phyloP scores from a whole-genome alignment of 1,140 invertebrate genomes.

The Leptestheria dahalacensis region DNA sequence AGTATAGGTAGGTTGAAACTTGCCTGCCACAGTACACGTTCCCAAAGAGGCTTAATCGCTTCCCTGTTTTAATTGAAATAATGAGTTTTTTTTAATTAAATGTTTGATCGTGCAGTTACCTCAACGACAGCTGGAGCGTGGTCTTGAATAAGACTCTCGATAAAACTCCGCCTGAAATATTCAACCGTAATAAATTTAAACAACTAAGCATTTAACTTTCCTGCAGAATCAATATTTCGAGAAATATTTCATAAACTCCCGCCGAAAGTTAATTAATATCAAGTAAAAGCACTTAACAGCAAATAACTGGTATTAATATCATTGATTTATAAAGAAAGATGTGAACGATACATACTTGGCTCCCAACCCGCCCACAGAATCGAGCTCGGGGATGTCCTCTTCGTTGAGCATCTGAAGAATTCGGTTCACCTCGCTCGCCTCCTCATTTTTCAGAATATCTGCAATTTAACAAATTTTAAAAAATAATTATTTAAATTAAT shows the following conservation, averaged over 20 bases:
- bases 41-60: not conserved
- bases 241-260: too few species aligned
- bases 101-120: not conserved
- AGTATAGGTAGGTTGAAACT: too few species aligned
- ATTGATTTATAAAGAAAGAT: too few species aligned
- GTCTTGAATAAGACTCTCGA: not conserved
- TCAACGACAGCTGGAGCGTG: not conserved
- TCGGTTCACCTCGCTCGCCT: not conserved
- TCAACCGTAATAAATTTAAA: not conserved
- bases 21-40: too few species aligned
- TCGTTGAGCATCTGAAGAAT: conserved; percentile 40
- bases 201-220: too few species aligned
- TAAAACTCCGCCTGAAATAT: not conserved
- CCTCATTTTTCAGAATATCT: conserved; percentile 18
- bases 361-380: conserved; percentile 58
- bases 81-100: not conserved
- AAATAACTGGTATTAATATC: too few species aligned
- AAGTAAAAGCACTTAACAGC: too few species aligned
- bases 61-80: not conserved
- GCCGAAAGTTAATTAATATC: too few species aligned
- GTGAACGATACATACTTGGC: conserved; percentile 61
- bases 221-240: too few species aligned
- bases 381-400: conserved; percentile 53
- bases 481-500: too few species aligned
- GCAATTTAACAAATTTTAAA: conserved; percentile 23